Conservation (phyloP, 1,140 invertebrate genomes). For the Trissolcus basalis region DNA sequence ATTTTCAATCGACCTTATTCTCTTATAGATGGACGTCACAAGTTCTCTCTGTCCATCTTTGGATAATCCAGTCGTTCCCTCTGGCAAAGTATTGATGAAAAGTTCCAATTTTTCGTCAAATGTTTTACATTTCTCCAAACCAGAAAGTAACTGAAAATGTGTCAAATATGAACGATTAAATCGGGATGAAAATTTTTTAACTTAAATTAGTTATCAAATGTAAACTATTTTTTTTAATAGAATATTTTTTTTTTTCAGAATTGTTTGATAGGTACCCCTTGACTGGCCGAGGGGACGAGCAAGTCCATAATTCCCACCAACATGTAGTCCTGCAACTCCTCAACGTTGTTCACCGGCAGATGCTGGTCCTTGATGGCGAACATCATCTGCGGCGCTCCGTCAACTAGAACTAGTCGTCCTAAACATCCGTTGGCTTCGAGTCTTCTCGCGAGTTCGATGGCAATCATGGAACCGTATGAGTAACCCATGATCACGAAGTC, state of each 20-base stretch:
- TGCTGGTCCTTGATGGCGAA: conserved; percentile 58
- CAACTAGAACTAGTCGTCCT: conserved; percentile 66
- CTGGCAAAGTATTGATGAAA: conserved; percentile 48
- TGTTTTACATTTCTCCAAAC: conserved; percentile 67
- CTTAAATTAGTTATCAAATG: too few species aligned
- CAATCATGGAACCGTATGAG: conserved; percentile 70
- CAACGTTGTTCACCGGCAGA: conserved; percentile 25
- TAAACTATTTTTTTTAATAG: too few species aligned
- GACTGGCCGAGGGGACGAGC: conserved; percentile 22
- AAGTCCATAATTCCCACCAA: conserved; percentile 62
- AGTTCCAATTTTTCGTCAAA: conserved; percentile 71
- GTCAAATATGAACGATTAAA: conserved; percentile 19
- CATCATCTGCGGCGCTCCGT: conserved; percentile 68
- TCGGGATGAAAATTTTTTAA: neutral
- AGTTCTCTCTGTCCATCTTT: conserved; percentile 74
- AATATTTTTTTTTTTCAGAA: too few species aligned
- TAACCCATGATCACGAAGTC: conserved; percentile 69
- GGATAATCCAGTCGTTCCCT: neutral
- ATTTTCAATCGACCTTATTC: conserved; percentile 77
- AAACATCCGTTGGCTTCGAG: conserved; percentile 64
- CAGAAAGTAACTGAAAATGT: conserved; percentile 68
- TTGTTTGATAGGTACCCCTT: conserved; percentile 59
- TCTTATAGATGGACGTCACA: conserved; percentile 75
- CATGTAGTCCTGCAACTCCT: conserved; percentile 63
- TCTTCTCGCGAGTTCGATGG: conserved; percentile 63